Evolutionary conservation across 2,113 vertebrate genomes (phyloP).

Genomic region (Redunca redunca): DNA sequence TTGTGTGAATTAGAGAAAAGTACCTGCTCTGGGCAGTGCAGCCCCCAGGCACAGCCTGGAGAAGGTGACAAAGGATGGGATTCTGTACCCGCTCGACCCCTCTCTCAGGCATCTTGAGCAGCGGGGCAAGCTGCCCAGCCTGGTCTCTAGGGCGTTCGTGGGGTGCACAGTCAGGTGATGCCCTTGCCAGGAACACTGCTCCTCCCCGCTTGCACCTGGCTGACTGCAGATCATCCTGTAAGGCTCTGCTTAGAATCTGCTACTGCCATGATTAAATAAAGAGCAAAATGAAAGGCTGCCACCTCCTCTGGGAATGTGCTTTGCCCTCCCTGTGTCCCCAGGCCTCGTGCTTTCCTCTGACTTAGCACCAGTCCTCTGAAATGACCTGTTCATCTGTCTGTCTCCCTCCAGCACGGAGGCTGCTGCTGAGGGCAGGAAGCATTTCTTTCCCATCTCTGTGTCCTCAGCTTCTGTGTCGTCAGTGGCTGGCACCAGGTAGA

Average conservation of each 20-base stretch:
- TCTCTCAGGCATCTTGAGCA: neutral
- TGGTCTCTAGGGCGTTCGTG: neutral
- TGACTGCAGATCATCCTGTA: neutral
- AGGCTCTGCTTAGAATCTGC: neutral
- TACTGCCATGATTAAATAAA: neutral
- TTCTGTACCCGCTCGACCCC: neutral
- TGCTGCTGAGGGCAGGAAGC: neutral
- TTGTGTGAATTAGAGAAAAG: neutral
- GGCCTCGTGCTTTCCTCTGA: neutral
- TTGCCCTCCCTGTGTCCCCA: neutral
- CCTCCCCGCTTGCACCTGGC: neutral
- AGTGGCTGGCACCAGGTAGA: neutral
- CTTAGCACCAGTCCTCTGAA: neutral
- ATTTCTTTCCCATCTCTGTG: neutral
- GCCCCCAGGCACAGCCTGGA: neutral
- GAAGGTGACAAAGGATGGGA: neutral
- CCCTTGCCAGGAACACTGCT: neutral
- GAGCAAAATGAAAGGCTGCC: neutral
- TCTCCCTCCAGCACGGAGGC: neutral
- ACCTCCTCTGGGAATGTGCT: neutral
- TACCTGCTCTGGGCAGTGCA: rapidly evolving
- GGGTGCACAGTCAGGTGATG: neutral
- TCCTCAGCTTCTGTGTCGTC: neutral
- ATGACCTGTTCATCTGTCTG: neutral
- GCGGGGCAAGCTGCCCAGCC: neutral